Percentiles rank a stretch among this genome's conserved stretches.
phyloP scores from a whole-genome alignment of 2,113 vertebrate genomes.

The Gymnorhina tibicen region DNA sequence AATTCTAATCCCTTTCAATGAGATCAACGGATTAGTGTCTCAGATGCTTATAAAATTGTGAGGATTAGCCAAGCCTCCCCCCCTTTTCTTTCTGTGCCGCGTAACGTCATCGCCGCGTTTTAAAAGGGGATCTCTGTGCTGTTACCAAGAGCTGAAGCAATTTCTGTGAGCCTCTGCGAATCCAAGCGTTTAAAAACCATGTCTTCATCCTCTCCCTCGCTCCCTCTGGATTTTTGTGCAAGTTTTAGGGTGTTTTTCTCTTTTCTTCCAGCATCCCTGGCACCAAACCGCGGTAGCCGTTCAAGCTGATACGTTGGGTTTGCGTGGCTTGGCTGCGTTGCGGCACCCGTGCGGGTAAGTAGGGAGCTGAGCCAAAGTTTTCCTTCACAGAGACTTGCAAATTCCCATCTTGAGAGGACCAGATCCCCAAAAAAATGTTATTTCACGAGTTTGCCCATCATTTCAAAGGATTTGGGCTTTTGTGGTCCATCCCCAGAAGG shows the following conservation, averaged over 20 bases:
- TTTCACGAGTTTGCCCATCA: background rate
- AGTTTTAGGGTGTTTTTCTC: conserved; percentile 11
- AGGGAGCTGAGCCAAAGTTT: background rate
- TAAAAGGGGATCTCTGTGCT: background rate
- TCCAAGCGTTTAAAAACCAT: background rate
- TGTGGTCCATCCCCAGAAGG: background rate
- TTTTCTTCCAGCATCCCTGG: conserved; percentile 25
- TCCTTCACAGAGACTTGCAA: background rate
- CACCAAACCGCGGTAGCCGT: background rate
- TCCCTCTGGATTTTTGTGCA: background rate
- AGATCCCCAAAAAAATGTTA: background rate
- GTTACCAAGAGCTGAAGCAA: background rate
- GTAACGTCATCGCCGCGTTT: background rate
- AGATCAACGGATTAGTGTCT: conserved; percentile 64
- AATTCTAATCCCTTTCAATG: conserved; percentile 60
- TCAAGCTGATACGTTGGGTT: background rate
- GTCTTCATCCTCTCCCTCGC: background rate
- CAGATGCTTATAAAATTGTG: conserved; percentile 60
- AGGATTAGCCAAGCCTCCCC: conserved; percentile 25
- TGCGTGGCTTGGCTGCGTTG: conserved; percentile 24
- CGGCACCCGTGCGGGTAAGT: conserved; percentile 1
- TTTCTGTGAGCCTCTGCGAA: background rate
- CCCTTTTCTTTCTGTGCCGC: background rate
- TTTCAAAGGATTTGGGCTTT: background rate
- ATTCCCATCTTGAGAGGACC: background rate